Conservation (phyloP, 2,797 vertebrate species). For the Poecile montanus region DNA sequence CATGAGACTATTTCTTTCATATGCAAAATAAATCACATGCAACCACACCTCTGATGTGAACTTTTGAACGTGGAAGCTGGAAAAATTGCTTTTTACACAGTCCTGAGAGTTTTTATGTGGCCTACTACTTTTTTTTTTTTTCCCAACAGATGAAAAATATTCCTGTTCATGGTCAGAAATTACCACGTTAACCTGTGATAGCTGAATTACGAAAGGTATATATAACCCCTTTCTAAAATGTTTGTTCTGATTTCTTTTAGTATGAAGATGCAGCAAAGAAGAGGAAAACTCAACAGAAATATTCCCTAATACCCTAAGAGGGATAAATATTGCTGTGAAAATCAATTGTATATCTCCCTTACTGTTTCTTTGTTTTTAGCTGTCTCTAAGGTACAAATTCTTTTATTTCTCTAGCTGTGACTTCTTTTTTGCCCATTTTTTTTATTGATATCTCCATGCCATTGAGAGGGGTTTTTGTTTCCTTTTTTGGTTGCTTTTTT, state of each 20-base stretch:
- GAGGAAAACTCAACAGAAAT: not conserved
- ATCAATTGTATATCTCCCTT: not conserved
- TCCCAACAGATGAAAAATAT: slow-evolving; percentile 31
- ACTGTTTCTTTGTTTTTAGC: not conserved
- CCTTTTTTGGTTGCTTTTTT: rapidly evolving
- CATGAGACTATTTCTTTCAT: slow-evolving; percentile 7
- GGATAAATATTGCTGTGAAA: not conserved
- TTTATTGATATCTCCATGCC: not conserved
- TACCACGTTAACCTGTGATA: slow-evolving; percentile 9
- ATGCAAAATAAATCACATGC: slow-evolving; percentile 9
- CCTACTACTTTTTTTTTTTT: not conserved
- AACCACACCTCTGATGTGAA: slow-evolving; percentile 52
- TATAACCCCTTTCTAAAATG: slow-evolving; percentile 12
- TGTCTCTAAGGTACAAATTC: not conserved
- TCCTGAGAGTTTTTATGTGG: slow-evolving; percentile 4
- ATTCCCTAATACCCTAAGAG: not conserved
- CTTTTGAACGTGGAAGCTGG: slow-evolving; percentile 32
- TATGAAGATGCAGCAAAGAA: not conserved
- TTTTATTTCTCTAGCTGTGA: not conserved
- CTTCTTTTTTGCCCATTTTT: not conserved
- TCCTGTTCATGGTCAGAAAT: not conserved
- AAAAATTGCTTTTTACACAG: slow-evolving; percentile 22
- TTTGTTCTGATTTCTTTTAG: slow-evolving; percentile 21
- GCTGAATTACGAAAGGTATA: slow-evolving; percentile 4
- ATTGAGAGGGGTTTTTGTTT: rapidly evolving